phyloP scores from a whole-genome alignment of 2,888 invertebrate species.

The Trachelus stipa region DNA sequence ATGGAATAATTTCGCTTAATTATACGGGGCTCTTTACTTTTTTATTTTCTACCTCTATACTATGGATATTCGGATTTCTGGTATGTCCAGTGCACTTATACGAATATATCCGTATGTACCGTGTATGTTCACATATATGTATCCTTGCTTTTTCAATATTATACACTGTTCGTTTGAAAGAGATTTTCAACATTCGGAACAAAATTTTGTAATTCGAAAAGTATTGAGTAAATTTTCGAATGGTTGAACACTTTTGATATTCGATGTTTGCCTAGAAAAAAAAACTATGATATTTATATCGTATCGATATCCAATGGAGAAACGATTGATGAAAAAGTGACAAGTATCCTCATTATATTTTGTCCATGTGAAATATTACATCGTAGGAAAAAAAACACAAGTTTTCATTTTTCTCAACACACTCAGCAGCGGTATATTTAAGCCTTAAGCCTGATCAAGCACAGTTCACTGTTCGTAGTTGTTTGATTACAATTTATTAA shows the following conservation, averaged over 20 bases:
- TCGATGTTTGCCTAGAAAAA: too few relatives aligned
- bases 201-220: neutral
- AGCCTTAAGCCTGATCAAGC: neutral
- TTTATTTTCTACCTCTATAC: neutral
- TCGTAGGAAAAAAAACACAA: neutral
- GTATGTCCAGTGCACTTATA: neutral
- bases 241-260: too few relatives aligned
- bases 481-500: neutral
- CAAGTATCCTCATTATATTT: too few relatives aligned
- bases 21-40: slow-evolving; percentile 13
- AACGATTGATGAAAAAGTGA: too few relatives aligned
- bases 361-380: neutral
- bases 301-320: too few relatives aligned
- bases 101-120: neutral
- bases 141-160: neutral
- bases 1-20: slow-evolving; percentile 28
- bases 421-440: neutral
- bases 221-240: neutral
- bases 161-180: neutral
- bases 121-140: neutral
- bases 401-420: neutral
- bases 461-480: neutral
- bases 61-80: neutral
- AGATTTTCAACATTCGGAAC: neutral
- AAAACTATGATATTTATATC: too few relatives aligned